These are phyloP conservation scores for Procapra przewalskii DNA, from an alignment of 2,113 vertebrate genomes.

Conservation along the genomic window DNA sequence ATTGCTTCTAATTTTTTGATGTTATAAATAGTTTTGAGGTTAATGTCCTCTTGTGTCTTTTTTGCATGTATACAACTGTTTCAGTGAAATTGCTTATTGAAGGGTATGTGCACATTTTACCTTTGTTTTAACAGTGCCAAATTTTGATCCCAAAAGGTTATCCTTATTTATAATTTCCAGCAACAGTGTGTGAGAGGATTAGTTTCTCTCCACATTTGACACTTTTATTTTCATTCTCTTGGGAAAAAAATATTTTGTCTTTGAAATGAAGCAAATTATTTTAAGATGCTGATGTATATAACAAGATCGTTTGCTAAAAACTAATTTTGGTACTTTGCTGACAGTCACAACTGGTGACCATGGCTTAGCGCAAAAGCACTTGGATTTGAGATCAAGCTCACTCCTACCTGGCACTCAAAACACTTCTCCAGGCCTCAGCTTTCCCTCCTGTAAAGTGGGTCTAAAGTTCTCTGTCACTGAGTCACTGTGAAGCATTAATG, in stretches of 20 bases:
- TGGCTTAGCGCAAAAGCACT: neutral
- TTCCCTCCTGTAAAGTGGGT: neutral
- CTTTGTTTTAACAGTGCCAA: neutral
- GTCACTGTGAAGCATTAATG: no score
- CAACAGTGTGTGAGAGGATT: neutral
- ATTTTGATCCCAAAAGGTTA: neutral
- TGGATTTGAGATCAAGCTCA: neutral
- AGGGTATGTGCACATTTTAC: neutral
- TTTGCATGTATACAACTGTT: neutral
- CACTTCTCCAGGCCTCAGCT: neutral
- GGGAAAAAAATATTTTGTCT: neutral
- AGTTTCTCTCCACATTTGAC: neutral
- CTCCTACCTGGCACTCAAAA: neutral
- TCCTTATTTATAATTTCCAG: neutral
- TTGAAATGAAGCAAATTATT: neutral
- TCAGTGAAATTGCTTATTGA: neutral
- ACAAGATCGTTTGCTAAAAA: neutral
- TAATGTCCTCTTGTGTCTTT: neutral
- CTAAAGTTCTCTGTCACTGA: neutral
- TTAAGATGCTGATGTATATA: neutral
- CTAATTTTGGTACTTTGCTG: neutral
- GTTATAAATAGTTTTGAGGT: neutral
- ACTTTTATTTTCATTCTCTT: neutral
- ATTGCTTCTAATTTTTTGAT: conserved; percentile 1
- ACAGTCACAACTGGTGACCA: neutral